phyloP scores from a whole-genome alignment of 2,113 vertebrate genomes.

The Hemiprocne comata region DNA sequence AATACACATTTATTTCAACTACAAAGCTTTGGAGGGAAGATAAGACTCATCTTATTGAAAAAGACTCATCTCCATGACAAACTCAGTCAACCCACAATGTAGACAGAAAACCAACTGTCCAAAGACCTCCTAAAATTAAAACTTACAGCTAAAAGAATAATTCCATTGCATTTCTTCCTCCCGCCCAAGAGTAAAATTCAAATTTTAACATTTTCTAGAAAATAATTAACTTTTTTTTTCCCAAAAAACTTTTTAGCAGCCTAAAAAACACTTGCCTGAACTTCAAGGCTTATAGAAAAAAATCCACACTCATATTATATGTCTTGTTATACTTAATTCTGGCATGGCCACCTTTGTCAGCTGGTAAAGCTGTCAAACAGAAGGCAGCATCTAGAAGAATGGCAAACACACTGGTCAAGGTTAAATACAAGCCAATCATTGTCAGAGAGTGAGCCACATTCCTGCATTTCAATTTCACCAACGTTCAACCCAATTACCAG shows the following conservation, averaged over 20 bases:
- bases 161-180: not conserved
- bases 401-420: constrained; percentile 67
- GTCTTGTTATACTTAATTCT: constrained; percentile 6
- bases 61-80: not conserved
- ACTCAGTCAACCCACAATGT: no score
- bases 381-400: constrained; percentile 43
- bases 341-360: constrained; percentile 42
- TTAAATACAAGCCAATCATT: constrained; percentile 56
- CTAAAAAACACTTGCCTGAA: not conserved
- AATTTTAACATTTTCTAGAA: not conserved
- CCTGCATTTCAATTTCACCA: constrained; percentile 47
- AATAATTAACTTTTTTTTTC: not conserved
- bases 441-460: constrained; percentile 38
- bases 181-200: not conserved
- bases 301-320: not conserved
- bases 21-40: not conserved
- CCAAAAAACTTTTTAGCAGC: not conserved
- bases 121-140: not conserved
- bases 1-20: not conserved
- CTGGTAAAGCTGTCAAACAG: constrained; percentile 60
- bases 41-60: fast-evolving
- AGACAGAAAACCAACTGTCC: not conserved
- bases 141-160: not conserved
- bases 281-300: not conserved
- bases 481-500: constrained; percentile 20